These are phyloP conservation scores for Hapalemur alaotrensis DNA, from an alignment of 2,797 vertebrate species.

Conservation along the genomic window DNA sequence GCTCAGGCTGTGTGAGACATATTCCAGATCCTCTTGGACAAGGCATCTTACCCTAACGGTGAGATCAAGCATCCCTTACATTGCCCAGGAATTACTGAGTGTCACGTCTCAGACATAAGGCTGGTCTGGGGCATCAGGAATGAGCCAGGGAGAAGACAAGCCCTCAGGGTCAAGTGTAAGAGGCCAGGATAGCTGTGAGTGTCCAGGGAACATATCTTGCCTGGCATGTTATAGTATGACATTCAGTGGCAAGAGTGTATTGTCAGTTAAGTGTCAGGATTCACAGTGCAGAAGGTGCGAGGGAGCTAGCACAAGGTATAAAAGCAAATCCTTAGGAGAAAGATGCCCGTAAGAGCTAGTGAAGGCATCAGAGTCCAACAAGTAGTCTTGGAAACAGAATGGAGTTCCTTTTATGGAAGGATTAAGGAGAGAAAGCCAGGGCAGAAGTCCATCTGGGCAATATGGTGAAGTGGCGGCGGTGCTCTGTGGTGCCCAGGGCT, in stretches of 20 bases:
- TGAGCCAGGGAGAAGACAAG: background rate
- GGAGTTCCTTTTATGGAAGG: background rate
- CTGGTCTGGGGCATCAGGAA: background rate
- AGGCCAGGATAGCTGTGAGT: too few species aligned
- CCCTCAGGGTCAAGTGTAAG: background rate
- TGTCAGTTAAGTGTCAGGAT: background rate
- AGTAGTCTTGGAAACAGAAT: background rate
- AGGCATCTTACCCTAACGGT: background rate
- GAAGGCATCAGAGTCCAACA: background rate
- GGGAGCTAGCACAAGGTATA: background rate
- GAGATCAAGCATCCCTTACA: rapidly evolving
- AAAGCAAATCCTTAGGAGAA: background rate
- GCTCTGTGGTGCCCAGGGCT: background rate
- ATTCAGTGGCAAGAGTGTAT: background rate
- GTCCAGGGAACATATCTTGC: background rate
- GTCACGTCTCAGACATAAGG: background rate
- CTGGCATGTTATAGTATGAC: rapidly evolving
- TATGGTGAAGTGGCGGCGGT: background rate
- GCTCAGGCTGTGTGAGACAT: background rate
- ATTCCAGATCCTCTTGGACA: background rate
- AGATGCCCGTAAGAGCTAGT: background rate
- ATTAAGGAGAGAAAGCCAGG: background rate
- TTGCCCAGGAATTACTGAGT: background rate
- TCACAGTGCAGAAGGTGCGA: background rate
- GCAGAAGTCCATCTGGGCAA: background rate